These are phyloP conservation scores for Cacoxenus indagator DNA, from an alignment of 2,888 invertebrate genomes.

Conservation along the genomic window DNA sequence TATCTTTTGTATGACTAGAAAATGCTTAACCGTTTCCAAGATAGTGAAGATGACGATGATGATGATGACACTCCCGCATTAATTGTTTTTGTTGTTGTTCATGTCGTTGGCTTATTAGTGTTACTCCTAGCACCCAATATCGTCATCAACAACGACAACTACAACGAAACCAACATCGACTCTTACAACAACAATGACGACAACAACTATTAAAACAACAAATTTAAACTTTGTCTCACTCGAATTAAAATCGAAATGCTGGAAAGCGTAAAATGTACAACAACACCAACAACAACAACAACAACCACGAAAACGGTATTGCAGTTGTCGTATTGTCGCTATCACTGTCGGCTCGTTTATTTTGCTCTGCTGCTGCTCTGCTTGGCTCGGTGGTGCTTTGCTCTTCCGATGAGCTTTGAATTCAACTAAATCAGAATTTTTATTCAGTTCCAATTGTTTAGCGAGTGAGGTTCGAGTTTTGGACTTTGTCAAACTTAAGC, in stretches of 20 bases:
- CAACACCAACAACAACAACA: slow-evolving; percentile 32
- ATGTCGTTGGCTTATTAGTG: background rate
- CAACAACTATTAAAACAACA: background rate
- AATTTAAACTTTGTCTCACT: slow-evolving; percentile 39
- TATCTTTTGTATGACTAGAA: background rate
- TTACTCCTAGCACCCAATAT: background rate
- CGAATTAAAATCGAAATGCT: slow-evolving; percentile 54
- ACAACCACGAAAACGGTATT: slow-evolving; percentile 36
- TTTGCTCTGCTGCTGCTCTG: slow-evolving; percentile 24
- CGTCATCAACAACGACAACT: background rate
- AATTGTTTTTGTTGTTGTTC: slow-evolving; percentile 5
- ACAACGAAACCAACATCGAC: too few relatives aligned
- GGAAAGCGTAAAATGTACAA: slow-evolving; percentile 33
- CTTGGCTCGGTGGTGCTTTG: slow-evolving; percentile 38
- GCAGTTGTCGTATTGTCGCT: slow-evolving; percentile 26
- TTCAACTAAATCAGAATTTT: slow-evolving; percentile 68
- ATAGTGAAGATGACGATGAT: background rate
- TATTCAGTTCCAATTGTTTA: slow-evolving; percentile 70
- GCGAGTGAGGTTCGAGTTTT: slow-evolving; percentile 64
- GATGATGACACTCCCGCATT: background rate
- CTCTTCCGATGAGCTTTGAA: slow-evolving; percentile 61
- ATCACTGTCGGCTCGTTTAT: slow-evolving; percentile 31
- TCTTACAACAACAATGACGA: too few relatives aligned
- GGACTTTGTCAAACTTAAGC: slow-evolving; percentile 32
- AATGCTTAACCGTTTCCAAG: background rate